These are phyloP conservation scores for Galendromus occidentalis DNA, from an alignment of 1,140 invertebrate species.

Conservation along the genomic window DNA sequence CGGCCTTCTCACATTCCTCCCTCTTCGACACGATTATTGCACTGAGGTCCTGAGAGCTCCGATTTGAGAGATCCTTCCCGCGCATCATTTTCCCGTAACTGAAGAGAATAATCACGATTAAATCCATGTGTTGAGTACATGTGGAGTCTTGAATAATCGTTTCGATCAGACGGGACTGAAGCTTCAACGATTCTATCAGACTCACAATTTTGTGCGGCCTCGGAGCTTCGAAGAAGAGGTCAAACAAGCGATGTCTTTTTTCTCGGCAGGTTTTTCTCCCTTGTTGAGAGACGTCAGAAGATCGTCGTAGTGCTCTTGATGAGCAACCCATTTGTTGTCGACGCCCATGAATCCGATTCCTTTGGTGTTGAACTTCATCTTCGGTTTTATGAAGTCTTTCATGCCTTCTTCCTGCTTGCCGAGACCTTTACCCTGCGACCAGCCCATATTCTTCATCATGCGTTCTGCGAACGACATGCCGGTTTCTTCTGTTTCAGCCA, in stretches of 20 bases:
- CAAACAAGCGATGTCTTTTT: neutral
- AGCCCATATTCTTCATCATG: conserved; percentile 88
- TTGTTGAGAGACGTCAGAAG: neutral
- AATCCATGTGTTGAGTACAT: too few relatives aligned
- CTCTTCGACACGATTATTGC: neutral
- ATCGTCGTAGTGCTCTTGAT: neutral
- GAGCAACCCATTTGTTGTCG: conserved; percentile 3
- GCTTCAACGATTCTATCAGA: too few relatives aligned
- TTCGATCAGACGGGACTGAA: too few relatives aligned
- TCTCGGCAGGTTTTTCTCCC: neutral
- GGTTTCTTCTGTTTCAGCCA: too few relatives aligned
- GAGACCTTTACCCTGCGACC: conserved; percentile 77
- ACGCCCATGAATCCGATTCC: conserved; percentile 29
- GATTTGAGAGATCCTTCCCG: neutral
- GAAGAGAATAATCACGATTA: neutral
- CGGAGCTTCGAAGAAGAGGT: neutral
- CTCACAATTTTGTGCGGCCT: conserved; percentile 1
- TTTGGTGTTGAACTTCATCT: conserved; percentile 79
- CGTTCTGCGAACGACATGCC: neutral
- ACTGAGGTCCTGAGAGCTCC: neutral
- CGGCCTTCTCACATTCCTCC: neutral
- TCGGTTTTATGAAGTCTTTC: conserved; percentile 59
- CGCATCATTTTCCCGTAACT: conserved; percentile 6
- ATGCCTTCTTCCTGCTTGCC: conserved; percentile 79
- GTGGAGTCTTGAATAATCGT: too few relatives aligned